Percentiles rank a stretch among this genome's conserved stretches.
Evolutionary conservation across 2,888 invertebrate species (phyloP).

Genomic region (Melanostoma mellinum): DNA sequence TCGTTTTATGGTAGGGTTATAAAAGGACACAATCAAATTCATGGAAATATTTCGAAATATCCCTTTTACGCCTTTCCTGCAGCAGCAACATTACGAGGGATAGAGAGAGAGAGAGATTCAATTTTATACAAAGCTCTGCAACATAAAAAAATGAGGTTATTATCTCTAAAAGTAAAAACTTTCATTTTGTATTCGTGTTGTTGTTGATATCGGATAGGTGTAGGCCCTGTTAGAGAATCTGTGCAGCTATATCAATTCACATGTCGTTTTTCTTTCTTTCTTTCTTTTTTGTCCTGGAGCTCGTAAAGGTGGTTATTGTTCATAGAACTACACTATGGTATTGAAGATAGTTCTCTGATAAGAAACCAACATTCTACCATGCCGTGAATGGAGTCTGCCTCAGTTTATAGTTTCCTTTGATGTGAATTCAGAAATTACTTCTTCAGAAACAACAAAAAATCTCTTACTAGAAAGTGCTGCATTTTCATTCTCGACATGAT

Average conservation of each 20-base stretch:
- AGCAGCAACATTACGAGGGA: not conserved
- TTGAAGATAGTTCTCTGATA: no score
- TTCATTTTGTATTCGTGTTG: conserved; percentile 1
- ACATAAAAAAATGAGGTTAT: conserved; percentile 38
- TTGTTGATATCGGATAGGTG: conserved; percentile 3
- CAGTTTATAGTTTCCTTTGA: no score
- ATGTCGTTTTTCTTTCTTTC: conserved; percentile 22
- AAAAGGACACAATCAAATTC: conserved; percentile 71
- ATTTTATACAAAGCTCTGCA: conserved; percentile 37
- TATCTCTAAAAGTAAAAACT: conserved; percentile 41
- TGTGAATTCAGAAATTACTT: no score
- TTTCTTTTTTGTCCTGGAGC: no score
- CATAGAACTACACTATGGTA: no score
- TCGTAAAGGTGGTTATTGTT: no score
- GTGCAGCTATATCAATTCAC: conserved; percentile 18
- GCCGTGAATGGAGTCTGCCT: no score
- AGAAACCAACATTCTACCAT: no score
- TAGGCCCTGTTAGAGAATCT: conserved; percentile 22
- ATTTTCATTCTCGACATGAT: no score
- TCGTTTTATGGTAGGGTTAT: conserved; percentile 67
- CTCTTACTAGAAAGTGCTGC: no score
- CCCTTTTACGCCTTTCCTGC: conserved; percentile 18
- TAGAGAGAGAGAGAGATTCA: conserved; percentile 26
- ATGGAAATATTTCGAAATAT: conserved; percentile 66
- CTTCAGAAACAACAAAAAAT: no score